phyloP scores from a whole-genome alignment of 1,140 invertebrate species.

The Ceratosolen solmsi region DNA sequence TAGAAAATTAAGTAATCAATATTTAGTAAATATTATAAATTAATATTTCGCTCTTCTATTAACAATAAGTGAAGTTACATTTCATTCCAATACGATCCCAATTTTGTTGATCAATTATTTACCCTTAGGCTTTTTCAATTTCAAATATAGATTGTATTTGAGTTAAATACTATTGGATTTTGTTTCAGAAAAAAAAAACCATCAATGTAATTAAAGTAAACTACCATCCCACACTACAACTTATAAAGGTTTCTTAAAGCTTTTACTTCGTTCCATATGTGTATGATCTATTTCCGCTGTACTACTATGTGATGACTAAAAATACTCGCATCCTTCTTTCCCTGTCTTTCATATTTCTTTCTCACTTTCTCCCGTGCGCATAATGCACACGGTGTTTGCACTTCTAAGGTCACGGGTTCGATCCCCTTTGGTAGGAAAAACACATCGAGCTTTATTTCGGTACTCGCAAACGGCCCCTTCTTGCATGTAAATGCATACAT shows the following conservation, averaged over 20 bases:
- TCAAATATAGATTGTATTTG: no score
- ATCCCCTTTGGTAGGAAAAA: slow-evolving; percentile 63
- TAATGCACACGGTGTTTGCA: slow-evolving; percentile 55
- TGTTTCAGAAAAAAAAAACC: background rate
- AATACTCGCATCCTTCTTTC: slow-evolving; percentile 51
- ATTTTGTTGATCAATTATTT: no score
- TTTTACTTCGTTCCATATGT: slow-evolving; percentile 5
- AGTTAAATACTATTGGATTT: no score
- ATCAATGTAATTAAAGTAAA: background rate
- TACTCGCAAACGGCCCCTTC: slow-evolving; percentile 48
- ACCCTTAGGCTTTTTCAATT: no score
- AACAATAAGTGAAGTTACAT: no score
- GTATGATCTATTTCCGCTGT: slow-evolving; percentile 29
- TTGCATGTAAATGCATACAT: background rate
- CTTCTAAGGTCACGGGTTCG: slow-evolving; percentile 65
- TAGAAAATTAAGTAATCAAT: no score
- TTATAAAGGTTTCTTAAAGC: background rate
- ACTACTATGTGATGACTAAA: slow-evolving; percentile 55
- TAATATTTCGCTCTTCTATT: no score
- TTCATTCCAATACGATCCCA: no score
- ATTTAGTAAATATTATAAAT: no score
- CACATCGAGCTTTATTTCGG: slow-evolving; percentile 62
- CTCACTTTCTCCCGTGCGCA: slow-evolving; percentile 16
- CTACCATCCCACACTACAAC: background rate
- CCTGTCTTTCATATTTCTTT: slow-evolving; percentile 1